Evolutionary conservation across 2,888 invertebrate genomes (phyloP), one percentile per base, ranked within the genome.

Genomic region (Dryomyza anilis): DNA sequence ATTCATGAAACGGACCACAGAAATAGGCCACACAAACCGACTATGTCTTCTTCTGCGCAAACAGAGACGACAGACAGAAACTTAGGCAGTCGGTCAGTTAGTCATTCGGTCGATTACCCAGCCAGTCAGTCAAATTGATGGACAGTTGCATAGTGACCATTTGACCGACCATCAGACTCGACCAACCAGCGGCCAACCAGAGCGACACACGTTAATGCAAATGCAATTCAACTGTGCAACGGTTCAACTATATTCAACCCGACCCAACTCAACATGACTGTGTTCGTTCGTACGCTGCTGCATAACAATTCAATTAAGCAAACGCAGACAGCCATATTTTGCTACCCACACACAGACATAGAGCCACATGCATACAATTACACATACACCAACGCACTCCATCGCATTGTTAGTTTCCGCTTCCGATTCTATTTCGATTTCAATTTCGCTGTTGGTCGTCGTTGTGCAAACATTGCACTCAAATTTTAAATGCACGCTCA

Each of bases 301-400:
- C 56, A 43, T 48, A 59, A 62, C 48, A 66, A 66, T 68, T 68
- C 63, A 68, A 68, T 68, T 68, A 66, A 66, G 64, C 64, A 33
- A 62, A 68, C 63, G 33, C 59, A 59, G 33, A 19, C 46, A 65
- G 43, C 48, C 57, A 63, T 67, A 57, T 50, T 19, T 25, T 52
- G 33, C 50, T 12, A 36, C 30, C 21, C 57, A 67, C 63, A 64
- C 45, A 59, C 55, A 72, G 36, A 8, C 56, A 21, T 56, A 21
- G 14, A 33, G 16, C 19, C 73, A 45, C 45, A 12, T 29, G 14
- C 19, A 12, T n/a, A 61, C 39, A 45, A 27, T 36, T 30, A 19
- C 46, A 46, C 29, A 55, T 27, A 30, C 30, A 52, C 45, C 27
- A 23, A 7, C 33, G 19, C 16, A 33, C 29, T 16, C 45, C 52